Percentiles rank a stretch among this genome's conserved stretches.
phyloP scores from a whole-genome alignment of 1,140 invertebrate species.

The Archivesica marissinica region DNA sequence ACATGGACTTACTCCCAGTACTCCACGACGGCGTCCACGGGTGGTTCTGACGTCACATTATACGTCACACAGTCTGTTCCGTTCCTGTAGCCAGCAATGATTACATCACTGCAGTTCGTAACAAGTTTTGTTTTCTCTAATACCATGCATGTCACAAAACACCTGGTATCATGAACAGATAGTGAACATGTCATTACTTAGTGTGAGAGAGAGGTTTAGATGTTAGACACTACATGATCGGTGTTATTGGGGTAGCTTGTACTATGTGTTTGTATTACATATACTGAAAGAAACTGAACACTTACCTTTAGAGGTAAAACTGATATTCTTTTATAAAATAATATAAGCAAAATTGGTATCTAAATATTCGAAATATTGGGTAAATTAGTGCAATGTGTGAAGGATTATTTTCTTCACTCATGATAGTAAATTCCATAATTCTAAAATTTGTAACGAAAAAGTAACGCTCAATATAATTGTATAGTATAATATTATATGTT shows the following conservation, averaged over 20 bases:
- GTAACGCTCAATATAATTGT: no score
- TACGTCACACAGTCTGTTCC: neutral
- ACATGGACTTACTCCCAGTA: slow-evolving; percentile 54
- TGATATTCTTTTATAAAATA: no score
- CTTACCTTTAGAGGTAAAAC: no score
- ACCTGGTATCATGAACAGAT: slow-evolving; percentile 8
- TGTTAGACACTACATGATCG: neutral
- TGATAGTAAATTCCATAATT: no score
- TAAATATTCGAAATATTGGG: no score
- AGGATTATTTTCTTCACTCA: no score
- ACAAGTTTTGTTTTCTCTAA: neutral
- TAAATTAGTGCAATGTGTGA: no score
- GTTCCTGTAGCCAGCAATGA: no score
- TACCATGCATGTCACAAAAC: slow-evolving; percentile 38
- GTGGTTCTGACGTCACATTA: slow-evolving; percentile 7
- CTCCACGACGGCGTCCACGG: slow-evolving; percentile 55
- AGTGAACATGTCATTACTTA: neutral
- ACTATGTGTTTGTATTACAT: neutral
- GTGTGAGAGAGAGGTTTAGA: neutral
- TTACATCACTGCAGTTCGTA: neutral
- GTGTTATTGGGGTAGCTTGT: no score
- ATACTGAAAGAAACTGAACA: neutral
- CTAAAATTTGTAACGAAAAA: no score
- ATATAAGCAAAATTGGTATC: no score
- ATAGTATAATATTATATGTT: no score